Evolutionary conservation across 1,140 invertebrate genomes (phyloP).

Genomic region (Yoshiicerus persimilis): DNA sequence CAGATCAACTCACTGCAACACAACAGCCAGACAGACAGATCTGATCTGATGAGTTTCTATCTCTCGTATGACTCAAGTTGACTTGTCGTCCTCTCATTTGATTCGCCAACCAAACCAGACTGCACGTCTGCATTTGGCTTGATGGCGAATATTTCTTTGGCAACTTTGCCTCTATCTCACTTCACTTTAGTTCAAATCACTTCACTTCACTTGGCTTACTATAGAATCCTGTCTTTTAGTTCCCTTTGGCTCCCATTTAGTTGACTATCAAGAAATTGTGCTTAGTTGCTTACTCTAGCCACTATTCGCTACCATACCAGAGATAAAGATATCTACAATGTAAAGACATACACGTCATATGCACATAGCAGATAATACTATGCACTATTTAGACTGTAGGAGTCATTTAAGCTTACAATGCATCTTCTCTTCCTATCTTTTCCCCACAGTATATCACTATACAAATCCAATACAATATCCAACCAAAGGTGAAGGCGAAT

Average conservation of each 20-base stretch:
- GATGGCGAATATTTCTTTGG: conserved; percentile 16
- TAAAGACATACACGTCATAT: too few species aligned
- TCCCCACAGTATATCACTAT: not conserved
- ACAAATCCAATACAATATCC: not conserved
- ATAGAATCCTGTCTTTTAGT: too few species aligned
- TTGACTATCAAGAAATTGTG: not conserved
- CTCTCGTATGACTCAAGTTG: conserved; percentile 2
- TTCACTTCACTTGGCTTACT: not conserved
- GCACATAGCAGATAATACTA: not conserved
- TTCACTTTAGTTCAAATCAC: not conserved
- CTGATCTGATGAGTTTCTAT: not conserved
- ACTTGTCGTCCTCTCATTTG: conserved; percentile 2
- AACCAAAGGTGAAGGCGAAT: conserved; percentile 9
- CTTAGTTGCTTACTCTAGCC: too few species aligned
- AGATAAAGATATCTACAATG: too few species aligned
- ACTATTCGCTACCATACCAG: too few species aligned
- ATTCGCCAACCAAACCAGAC: conserved; percentile 21
- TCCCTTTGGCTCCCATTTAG: not conserved
- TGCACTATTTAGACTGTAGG: not conserved
- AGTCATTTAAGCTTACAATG: not conserved
- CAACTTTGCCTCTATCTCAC: not conserved
- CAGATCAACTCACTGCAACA: not conserved
- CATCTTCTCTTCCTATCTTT: not conserved
- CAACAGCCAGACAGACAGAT: not conserved
- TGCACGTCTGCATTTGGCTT: conserved; percentile 21